Conservation (phyloP, 2,113 vertebrate species). For the Tychaedon coryphoeus region DNA sequence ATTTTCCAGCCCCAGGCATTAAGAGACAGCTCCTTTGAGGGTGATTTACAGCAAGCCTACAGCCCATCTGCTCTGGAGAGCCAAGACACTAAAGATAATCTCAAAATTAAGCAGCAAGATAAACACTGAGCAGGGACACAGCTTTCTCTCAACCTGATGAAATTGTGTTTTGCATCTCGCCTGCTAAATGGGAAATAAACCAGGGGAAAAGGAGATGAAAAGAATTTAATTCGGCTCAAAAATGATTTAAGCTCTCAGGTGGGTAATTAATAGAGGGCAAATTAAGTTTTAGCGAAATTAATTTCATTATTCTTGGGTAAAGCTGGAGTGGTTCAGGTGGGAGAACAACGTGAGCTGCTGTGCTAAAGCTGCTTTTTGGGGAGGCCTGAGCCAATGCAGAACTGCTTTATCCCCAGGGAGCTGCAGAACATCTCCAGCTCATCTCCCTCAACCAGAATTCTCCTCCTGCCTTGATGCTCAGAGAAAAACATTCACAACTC, state of each 20-base stretch:
- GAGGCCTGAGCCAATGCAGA: not conserved
- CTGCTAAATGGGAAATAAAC: not conserved
- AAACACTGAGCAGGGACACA: not conserved
- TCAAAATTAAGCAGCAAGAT: constrained; percentile 20
- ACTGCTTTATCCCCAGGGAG: not conserved
- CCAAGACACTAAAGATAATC: constrained; percentile 16
- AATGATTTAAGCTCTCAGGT: not conserved
- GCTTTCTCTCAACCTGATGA: not conserved
- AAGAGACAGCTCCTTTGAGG: constrained; percentile 16
- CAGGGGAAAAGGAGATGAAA: not conserved
- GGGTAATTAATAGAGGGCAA: not conserved
- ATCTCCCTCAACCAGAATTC: not conserved
- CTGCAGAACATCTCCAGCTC: not conserved
- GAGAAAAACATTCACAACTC: not conserved
- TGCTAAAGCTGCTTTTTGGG: not conserved
- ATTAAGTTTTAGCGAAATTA: not conserved
- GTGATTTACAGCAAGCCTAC: constrained; percentile 50
- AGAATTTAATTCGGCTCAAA: not conserved
- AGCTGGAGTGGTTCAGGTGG: not conserved
- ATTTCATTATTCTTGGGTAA: not conserved
- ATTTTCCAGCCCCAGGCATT: not conserved
- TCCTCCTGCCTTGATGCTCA: not conserved
- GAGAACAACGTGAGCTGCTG: not conserved
- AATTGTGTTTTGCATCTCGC: not conserved
- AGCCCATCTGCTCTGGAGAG: constrained; percentile 53